Conservation (phyloP, 2,888 invertebrate genomes). For the Mythimna pallens region DNA sequence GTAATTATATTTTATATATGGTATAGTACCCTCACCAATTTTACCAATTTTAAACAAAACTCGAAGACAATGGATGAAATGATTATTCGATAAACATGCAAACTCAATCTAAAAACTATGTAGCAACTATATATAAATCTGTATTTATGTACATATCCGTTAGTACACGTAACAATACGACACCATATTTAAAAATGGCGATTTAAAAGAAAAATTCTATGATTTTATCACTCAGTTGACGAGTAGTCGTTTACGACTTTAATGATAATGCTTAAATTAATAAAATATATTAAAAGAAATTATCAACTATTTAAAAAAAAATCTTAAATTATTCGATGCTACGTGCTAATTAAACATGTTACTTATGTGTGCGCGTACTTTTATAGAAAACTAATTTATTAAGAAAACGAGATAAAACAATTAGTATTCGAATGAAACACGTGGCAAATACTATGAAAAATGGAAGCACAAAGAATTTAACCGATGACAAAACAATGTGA, state of each 20-base stretch:
- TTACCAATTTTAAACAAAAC: not conserved
- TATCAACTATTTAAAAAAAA: slow-evolving; percentile 41
- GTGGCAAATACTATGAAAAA: not conserved
- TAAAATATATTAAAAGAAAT: slow-evolving; percentile 45
- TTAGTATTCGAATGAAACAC: not conserved
- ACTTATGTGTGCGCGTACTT: slow-evolving; percentile 23
- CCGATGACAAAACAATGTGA: not conserved
- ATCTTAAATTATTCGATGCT: slow-evolving; percentile 21
- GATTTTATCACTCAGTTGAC: slow-evolving; percentile 87
- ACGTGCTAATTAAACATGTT: slow-evolving; percentile 38
- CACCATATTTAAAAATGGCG: slow-evolving; percentile 55
- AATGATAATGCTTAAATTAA: slow-evolving; percentile 61
- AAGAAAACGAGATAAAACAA: not conserved
- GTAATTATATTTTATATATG: not conserved
- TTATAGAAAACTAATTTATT: slow-evolving; percentile 8
- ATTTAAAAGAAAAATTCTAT: slow-evolving; percentile 65
- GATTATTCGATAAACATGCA: slow-evolving; percentile 23
- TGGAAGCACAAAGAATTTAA: not conserved
- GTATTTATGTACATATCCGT: slow-evolving; percentile 50
- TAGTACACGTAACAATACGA: slow-evolving; percentile 54
- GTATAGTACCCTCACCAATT: not conserved
- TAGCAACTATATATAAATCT: slow-evolving; percentile 36
- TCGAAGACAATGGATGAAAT: slow-evolving; percentile 25
- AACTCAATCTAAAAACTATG: slow-evolving; percentile 40
- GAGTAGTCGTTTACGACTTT: slow-evolving; percentile 77